phyloP scores from a whole-genome alignment of 2,888 invertebrate species.

The Erynnis tages region DNA sequence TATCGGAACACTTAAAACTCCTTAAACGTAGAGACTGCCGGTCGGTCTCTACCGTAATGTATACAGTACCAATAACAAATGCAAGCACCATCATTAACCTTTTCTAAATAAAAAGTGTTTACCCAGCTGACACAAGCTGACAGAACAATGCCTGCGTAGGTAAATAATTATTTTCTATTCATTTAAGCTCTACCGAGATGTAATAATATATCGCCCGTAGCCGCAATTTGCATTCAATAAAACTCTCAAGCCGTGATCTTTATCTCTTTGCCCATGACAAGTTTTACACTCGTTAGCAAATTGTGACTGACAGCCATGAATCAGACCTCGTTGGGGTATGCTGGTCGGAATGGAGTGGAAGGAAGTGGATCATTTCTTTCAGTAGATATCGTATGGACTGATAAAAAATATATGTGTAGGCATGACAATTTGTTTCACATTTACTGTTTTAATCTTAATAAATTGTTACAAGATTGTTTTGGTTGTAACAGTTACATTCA shows the following conservation, averaged over 20 bases:
- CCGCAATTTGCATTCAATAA: constrained; percentile 72
- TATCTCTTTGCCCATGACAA: constrained; percentile 62
- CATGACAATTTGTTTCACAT: too few relatives aligned
- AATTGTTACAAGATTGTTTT: too few relatives aligned
- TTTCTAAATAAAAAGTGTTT: constrained; percentile 21
- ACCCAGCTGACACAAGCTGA: constrained; percentile 38
- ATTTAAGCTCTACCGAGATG: constrained; percentile 43
- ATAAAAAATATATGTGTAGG: background rate
- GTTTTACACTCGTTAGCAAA: constrained; percentile 73
- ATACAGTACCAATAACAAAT: constrained; percentile 18
- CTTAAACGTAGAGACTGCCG: constrained; percentile 2
- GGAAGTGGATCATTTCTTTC: constrained; percentile 18
- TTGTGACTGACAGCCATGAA: constrained; percentile 68
- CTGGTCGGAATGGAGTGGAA: constrained; percentile 9
- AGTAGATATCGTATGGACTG: constrained; percentile 10
- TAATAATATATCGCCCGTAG: constrained; percentile 34
- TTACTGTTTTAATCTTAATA: too few relatives aligned
- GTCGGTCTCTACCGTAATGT: too few relatives aligned
- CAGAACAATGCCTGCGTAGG: constrained; percentile 65
- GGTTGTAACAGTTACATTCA: too few relatives aligned
- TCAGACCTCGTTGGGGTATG: constrained; percentile 45
- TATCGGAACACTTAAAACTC: constrained; percentile 5
- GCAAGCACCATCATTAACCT: constrained; percentile 10
- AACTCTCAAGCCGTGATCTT: constrained; percentile 59
- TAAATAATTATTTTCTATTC: constrained; percentile 66